A percentile compares a stretch with the other conserved stretches of the same genome.
phyloP scores from a whole-genome alignment of 2,888 invertebrate species.

The Machimus atricapillus region DNA sequence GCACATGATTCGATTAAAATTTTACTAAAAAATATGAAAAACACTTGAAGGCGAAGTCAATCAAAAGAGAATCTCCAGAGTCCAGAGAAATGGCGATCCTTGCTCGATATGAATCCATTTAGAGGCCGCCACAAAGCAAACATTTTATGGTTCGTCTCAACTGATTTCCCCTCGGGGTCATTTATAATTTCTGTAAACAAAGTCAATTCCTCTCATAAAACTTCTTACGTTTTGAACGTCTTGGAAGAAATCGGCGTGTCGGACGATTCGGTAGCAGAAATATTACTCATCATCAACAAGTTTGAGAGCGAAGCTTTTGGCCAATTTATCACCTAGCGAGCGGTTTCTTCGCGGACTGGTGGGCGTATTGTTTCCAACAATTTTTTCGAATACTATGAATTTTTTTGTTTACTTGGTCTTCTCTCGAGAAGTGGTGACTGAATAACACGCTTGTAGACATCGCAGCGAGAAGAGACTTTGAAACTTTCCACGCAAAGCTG shows the following conservation, averaged over 20 bases:
- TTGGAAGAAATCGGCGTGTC: not conserved
- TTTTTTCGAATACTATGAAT: not conserved
- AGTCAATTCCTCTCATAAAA: not conserved
- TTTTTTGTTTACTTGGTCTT: not conserved
- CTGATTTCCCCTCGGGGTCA: not conserved
- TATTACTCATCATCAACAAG: not conserved
- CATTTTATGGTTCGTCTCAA: not conserved
- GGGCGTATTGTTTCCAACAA: not conserved
- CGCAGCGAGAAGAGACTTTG: not conserved
- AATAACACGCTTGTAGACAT: not conserved
- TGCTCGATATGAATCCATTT: not conserved
- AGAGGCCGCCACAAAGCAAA: not conserved
- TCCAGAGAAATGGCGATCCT: not conserved
- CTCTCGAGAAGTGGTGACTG: not conserved
- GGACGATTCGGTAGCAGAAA: not conserved
- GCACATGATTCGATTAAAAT: not conserved
- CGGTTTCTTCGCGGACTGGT: not conserved
- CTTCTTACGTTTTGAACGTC: not conserved
- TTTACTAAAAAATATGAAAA: not conserved
- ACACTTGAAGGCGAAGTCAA: not conserved
- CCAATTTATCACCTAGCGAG: not conserved
- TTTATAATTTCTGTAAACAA: not conserved
- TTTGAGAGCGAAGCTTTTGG: not conserved
- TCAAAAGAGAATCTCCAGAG: not conserved
- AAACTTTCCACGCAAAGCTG: not conserved